These are phyloP conservation scores for Platyscapa corneri DNA, from an alignment of 1,140 invertebrate genomes.

Conservation along the genomic window DNA sequence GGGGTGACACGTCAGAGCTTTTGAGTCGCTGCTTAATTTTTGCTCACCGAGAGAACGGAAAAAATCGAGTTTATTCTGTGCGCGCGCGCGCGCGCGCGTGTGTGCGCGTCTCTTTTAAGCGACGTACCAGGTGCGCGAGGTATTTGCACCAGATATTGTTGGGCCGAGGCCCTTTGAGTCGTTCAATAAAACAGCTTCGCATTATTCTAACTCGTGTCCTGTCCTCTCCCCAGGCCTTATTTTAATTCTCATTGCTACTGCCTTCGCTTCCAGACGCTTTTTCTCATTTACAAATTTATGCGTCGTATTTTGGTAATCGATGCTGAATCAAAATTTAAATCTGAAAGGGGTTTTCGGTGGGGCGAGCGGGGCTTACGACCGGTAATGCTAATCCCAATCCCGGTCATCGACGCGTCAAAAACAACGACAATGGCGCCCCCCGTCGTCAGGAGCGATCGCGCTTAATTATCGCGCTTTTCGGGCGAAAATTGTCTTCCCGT, in stretches of 20 bases:
- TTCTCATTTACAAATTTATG: neutral
- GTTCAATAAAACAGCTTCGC: neutral
- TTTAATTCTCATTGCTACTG: neutral
- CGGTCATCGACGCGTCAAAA: too few species aligned
- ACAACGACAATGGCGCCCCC: too few species aligned
- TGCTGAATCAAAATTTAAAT: neutral
- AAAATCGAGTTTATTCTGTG: constrained; percentile 42
- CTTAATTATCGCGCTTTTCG: too few species aligned
- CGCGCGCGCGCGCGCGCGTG: neutral
- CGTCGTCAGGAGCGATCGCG: too few species aligned
- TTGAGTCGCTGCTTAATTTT: constrained; percentile 41
- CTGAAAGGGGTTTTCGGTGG: neutral
- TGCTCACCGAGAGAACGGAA: neutral
- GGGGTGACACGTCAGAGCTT: constrained; percentile 18
- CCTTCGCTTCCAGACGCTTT: neutral
- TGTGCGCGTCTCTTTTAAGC: neutral
- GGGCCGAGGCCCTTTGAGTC: neutral
- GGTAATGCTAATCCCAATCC: too few species aligned
- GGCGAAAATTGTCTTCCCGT: too few species aligned
- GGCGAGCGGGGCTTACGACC: too few species aligned
- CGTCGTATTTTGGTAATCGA: neutral
- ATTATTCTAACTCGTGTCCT: neutral
- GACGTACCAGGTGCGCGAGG: neutral
- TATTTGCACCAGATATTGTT: neutral
- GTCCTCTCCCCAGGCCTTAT: neutral